These are phyloP conservation scores for Drosophila acutilabella DNA, from an alignment of 2,888 invertebrate genomes.

Conservation along the genomic window DNA sequence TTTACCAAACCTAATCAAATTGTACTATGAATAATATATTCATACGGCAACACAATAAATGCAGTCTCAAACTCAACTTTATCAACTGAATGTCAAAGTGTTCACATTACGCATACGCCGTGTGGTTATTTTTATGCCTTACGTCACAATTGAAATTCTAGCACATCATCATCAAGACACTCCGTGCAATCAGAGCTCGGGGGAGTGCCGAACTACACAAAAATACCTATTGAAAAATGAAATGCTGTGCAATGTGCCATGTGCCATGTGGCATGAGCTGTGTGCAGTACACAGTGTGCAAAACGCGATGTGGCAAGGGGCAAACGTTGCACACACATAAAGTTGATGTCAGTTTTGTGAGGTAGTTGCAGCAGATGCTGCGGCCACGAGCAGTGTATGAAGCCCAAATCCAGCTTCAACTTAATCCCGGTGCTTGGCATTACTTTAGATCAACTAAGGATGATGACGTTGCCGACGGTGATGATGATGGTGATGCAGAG, in stretches of 20 bases:
- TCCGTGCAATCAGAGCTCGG: background rate
- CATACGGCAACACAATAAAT: background rate
- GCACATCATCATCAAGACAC: constrained; percentile 37
- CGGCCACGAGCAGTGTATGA: constrained; percentile 40
- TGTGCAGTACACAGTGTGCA: background rate
- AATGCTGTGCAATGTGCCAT: constrained; percentile 26
- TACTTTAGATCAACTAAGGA: constrained; percentile 52
- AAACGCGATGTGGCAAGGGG: constrained; percentile 3
- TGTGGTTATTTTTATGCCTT: constrained; percentile 36
- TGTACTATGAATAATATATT: constrained; percentile 1
- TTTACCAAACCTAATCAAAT: background rate
- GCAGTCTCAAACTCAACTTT: background rate
- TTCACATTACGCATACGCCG: constrained; percentile 39
- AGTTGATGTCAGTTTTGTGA: constrained; percentile 31
- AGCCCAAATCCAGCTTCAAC: constrained; percentile 49
- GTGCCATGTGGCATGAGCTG: constrained; percentile 15
- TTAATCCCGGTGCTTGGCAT: constrained; percentile 55
- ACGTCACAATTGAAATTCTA: constrained; percentile 49
- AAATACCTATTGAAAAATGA: constrained; percentile 45
- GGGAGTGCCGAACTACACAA: constrained; percentile 22
- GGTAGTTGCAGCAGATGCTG: constrained; percentile 28
- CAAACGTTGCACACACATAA: constrained; percentile 11
- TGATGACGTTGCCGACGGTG: constrained; percentile 38
- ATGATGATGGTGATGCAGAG: constrained; percentile 48
- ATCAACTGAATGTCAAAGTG: constrained; percentile 13